Conservation (phyloP, 1,140 invertebrate species). For the Phenacoccus solenopsis region DNA sequence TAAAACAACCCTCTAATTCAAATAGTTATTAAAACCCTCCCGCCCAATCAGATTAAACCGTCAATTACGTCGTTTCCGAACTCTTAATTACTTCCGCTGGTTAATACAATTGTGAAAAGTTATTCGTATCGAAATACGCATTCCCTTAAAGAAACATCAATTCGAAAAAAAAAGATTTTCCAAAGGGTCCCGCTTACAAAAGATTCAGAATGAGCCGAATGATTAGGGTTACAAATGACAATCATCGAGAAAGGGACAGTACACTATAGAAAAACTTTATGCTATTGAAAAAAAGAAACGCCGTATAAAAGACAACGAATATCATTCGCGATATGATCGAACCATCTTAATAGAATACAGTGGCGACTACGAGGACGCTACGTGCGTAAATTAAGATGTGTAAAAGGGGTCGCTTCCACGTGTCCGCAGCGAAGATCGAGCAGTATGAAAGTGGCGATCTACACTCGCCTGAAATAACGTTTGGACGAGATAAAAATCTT, state of each 20-base stretch:
- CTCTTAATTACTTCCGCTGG: too few relatives aligned
- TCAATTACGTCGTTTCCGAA: too few relatives aligned
- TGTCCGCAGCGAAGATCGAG: background rate
- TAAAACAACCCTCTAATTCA: too few relatives aligned
- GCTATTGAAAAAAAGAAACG: background rate
- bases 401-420: background rate
- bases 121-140: too few relatives aligned
- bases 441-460: background rate
- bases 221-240: background rate
- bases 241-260: background rate
- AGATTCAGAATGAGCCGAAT: too few relatives aligned
- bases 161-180: too few relatives aligned
- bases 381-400: background rate
- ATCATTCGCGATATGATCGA: background rate
- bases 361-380: background rate
- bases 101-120: too few relatives aligned
- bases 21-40: too few relatives aligned
- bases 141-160: too few relatives aligned
- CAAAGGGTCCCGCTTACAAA: too few relatives aligned
- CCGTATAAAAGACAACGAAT: background rate
- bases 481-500: background rate
- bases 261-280: background rate
- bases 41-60: too few relatives aligned
- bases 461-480: background rate
- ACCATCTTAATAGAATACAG: background rate